Conservation (phyloP, 1,140 invertebrate genomes). For the Cryptotermes secundus region DNA sequence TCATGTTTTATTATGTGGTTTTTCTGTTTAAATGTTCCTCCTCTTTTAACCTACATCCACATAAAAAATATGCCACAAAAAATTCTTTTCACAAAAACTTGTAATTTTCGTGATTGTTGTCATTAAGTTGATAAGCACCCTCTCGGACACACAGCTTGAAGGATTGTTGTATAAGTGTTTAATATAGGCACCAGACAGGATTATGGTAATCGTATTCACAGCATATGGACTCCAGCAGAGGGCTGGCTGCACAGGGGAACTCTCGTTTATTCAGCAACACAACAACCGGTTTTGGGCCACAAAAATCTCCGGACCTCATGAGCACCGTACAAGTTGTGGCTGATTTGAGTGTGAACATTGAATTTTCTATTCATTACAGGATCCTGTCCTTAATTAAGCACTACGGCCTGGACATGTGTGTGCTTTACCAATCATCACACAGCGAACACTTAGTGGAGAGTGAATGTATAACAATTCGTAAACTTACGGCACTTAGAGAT, state of each 20-base stretch:
- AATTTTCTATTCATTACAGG: too few relatives aligned
- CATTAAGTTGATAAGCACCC: background rate
- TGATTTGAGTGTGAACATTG: too few relatives aligned
- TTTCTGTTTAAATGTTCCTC: background rate
- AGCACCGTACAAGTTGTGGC: too few relatives aligned
- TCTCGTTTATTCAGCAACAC: background rate
- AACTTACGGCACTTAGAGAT: too few relatives aligned
- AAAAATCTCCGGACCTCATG: background rate
- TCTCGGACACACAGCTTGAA: background rate
- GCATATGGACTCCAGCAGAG: background rate
- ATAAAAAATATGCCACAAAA: background rate
- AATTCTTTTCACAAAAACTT: background rate
- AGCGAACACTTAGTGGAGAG: too few relatives aligned
- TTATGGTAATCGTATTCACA: background rate
- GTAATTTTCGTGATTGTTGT: background rate
- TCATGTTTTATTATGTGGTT: background rate
- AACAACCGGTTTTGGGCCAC: background rate
- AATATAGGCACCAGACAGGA: background rate
- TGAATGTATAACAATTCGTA: too few relatives aligned
- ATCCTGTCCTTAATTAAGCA: too few relatives aligned
- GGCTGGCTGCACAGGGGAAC: background rate
- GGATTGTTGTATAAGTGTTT: background rate
- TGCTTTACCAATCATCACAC: too few relatives aligned
- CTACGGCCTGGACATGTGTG: too few relatives aligned
- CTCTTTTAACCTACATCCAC: background rate